Percentiles rank a stretch among this genome's conserved stretches.
phyloP scores from a whole-genome alignment of 2,888 invertebrate genomes.

The Lordiphosa fenestrarum region DNA sequence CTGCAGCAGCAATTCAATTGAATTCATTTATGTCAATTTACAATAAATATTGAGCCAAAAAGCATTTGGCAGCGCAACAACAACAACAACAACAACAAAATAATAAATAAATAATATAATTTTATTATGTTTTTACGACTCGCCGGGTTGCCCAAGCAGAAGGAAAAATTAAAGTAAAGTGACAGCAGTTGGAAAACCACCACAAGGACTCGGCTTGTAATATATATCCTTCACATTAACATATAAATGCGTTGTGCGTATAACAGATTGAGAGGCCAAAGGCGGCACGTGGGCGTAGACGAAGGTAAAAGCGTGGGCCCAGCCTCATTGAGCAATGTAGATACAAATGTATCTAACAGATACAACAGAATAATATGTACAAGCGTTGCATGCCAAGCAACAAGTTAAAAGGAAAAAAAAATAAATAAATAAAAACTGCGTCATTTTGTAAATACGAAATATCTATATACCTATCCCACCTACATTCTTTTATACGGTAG shows the following conservation, averaged over 20 bases:
- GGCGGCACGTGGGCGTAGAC: constrained; percentile 13
- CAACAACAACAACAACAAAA: constrained; percentile 4
- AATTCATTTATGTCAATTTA: constrained; percentile 71
- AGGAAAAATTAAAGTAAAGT: constrained; percentile 26
- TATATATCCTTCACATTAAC: constrained; percentile 46
- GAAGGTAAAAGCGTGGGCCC: constrained; percentile 19
- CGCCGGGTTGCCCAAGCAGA: constrained; percentile 7
- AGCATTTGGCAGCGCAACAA: constrained; percentile 1
- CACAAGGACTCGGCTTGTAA: constrained; percentile 16
- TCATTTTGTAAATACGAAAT: constrained; percentile 51
- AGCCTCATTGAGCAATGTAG: constrained; percentile 22
- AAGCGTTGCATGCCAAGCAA: constrained; percentile 48
- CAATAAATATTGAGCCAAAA: constrained; percentile 51
- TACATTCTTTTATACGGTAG: too few species aligned
- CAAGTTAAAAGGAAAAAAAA: constrained; percentile 49
- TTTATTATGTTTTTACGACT: constrained; percentile 14
- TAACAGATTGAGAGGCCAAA: constrained; percentile 38
- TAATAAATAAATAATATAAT: constrained; percentile 38
- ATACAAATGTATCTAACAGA: constrained; percentile 53
- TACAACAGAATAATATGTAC: constrained; percentile 28
- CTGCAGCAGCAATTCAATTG: constrained; percentile 61
- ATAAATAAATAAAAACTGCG: constrained; percentile 42
- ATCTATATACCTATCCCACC: too few species aligned
- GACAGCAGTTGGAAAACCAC: constrained; percentile 12
- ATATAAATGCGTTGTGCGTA: constrained; percentile 57